Conservation (phyloP, 1,140 invertebrate genomes). For the Diuraphis noxia region DNA sequence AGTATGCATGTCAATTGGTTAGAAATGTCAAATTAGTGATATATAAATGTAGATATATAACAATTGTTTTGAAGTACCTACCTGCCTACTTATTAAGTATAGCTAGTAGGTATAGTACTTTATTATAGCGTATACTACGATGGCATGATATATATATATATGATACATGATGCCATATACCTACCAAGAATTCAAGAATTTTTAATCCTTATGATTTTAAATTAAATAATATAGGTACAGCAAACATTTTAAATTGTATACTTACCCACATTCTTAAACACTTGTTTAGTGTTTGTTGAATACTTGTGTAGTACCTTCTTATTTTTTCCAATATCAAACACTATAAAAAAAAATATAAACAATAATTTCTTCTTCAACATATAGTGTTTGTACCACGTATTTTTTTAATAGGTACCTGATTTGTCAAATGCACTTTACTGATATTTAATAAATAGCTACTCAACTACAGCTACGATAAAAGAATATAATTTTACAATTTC, state of each 20-base stretch:
- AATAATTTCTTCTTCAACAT: background rate
- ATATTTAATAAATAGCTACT: background rate
- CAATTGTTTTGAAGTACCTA: no score
- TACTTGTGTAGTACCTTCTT: background rate
- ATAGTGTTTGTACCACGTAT: background rate
- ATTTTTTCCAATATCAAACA: background rate
- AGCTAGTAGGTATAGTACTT: background rate
- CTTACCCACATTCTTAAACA: background rate
- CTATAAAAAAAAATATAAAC: background rate
- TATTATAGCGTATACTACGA: background rate
- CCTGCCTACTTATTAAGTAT: no score
- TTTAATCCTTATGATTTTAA: background rate
- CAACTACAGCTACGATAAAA: background rate
- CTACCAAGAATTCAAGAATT: background rate
- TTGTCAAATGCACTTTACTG: slow-evolving; percentile 1
- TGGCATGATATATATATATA: background rate
- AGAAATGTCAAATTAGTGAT: background rate
- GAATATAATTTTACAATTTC: background rate
- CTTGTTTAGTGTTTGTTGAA: background rate
- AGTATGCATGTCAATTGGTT: background rate
- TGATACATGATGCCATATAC: background rate
- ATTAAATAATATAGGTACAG: background rate
- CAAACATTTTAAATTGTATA: background rate
- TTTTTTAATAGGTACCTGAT: background rate
- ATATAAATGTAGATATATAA: background rate